These are phyloP conservation scores for Callospermophilus lateralis DNA, from an alignment of 2,113 vertebrate species.

Conservation along the genomic window DNA sequence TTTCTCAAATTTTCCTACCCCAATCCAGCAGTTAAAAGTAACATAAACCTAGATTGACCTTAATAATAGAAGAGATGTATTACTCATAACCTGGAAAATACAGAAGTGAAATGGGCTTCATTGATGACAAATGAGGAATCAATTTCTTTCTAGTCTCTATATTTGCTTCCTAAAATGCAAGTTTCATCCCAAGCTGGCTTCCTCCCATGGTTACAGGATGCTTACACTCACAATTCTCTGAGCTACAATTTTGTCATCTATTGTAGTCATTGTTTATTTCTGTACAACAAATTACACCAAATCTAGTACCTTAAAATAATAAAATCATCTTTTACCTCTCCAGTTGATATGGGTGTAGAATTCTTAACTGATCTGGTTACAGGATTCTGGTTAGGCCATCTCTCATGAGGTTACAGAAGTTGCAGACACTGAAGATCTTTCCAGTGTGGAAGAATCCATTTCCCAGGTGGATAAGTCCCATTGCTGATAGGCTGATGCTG, in stretches of 20 bases:
- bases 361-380: not conserved
- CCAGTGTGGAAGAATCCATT: not conserved
- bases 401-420: not conserved
- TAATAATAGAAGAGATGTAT: slow-evolving; percentile 5
- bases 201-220: not conserved
- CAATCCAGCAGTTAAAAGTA: not conserved
- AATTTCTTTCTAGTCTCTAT: not conserved
- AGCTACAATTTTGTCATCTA: not conserved
- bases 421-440: not conserved
- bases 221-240: not conserved
- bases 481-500: not conserved
- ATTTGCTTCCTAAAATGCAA: slow-evolving; percentile 7
- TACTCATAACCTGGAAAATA: not conserved
- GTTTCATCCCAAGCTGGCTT: not conserved
- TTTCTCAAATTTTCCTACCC: not conserved
- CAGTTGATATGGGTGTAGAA: not conserved
- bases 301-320: not conserved
- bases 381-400: not conserved
- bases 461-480: not conserved
- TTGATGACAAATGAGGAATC: not conserved
- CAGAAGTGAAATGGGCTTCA: not conserved
- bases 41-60: not conserved
- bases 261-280: slow-evolving; percentile 34
- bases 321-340: not conserved
- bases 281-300: not conserved